phyloP scores from a whole-genome alignment of 2,888 invertebrate species.

The Pristionchus arcanus region DNA sequence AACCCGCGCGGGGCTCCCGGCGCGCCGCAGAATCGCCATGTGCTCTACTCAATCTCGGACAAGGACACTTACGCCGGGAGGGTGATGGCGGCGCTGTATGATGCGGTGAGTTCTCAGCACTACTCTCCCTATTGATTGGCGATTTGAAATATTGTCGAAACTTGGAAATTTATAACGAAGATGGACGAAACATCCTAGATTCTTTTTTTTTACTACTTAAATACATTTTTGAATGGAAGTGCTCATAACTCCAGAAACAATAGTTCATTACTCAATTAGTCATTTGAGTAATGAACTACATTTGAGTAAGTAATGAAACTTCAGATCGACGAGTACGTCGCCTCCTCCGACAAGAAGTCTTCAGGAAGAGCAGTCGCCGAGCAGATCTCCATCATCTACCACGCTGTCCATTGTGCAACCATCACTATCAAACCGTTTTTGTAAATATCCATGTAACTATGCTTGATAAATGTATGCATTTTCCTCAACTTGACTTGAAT shows the following conservation, averaged over 20 bases:
- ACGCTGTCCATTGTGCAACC: constrained; percentile 11
- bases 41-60: constrained; percentile 73
- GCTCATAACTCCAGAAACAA: no score
- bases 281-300: no score
- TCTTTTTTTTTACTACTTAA: no score
- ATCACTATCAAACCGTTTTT: neutral
- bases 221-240: no score
- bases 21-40: constrained; percentile 63
- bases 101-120: constrained; percentile 51
- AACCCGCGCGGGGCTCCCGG: constrained; percentile 79
- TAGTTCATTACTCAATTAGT: no score
- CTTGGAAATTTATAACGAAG: no score
- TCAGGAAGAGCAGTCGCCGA: constrained; percentile 27
- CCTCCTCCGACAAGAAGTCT: neutral
- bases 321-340: constrained; percentile 7
- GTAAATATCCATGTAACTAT: neutral
- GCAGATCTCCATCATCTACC: constrained; percentile 49
- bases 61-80: constrained; percentile 37
- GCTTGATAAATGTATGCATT: neutral
- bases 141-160: no score
- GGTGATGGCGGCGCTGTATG: constrained; percentile 52
- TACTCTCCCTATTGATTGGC: no score
- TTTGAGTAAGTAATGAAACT: no score
- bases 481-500: no score
- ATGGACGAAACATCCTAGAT: no score